phyloP scores from a whole-genome alignment of 2,113 vertebrate genomes.

The Mirounga angustirostris region DNA sequence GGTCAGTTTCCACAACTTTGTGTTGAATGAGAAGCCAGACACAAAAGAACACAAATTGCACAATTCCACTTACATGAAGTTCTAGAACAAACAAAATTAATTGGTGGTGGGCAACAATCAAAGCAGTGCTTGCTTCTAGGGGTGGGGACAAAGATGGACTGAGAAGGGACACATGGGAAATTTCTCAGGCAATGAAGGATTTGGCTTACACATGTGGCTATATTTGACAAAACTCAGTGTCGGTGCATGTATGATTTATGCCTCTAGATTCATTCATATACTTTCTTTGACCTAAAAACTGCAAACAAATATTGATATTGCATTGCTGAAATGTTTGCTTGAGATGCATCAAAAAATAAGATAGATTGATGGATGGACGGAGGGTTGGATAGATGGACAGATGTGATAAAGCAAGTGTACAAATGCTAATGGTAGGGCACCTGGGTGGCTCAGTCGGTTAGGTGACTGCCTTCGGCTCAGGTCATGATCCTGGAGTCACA shows the following conservation, averaged over 20 bases:
- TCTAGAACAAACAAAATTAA: background rate
- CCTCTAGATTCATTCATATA: background rate
- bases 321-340: background rate
- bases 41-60: too few species aligned
- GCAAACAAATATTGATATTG: background rate
- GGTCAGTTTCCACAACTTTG: background rate
- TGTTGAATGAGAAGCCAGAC: background rate
- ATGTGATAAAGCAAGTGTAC: background rate
- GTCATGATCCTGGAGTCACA: too few species aligned
- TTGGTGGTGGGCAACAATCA: too few species aligned
- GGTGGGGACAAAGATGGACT: background rate
- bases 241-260: rapidly evolving
- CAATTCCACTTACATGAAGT: background rate
- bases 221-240: background rate
- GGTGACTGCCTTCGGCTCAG: too few species aligned
- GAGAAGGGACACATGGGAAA: background rate
- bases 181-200: background rate
- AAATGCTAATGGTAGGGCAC: background rate
- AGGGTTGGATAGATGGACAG: background rate
- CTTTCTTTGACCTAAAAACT: background rate
- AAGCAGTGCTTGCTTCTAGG: background rate
- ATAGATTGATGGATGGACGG: background rate
- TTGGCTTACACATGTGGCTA: background rate
- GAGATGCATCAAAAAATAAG: background rate
- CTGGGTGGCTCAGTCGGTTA: too few species aligned